phyloP scores from a whole-genome alignment of 2,113 vertebrate species.

The Symphodus melops region DNA sequence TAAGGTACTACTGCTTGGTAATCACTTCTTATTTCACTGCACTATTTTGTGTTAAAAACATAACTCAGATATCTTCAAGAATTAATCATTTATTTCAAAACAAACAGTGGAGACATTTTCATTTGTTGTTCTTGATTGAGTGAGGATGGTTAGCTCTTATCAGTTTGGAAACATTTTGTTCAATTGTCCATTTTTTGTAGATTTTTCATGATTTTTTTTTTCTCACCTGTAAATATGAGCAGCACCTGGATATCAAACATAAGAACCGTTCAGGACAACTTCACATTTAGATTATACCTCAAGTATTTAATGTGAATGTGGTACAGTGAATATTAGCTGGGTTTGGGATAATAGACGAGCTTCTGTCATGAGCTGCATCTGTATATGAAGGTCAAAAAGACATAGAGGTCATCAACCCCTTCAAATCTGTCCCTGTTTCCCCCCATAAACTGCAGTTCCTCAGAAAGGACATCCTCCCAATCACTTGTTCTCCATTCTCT shows the following conservation, averaged over 20 bases:
- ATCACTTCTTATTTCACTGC: background rate
- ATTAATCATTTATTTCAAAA: background rate
- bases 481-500: constrained; percentile 63
- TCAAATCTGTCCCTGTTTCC: constrained; percentile 51
- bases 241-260: constrained; percentile 12
- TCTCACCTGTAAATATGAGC: background rate
- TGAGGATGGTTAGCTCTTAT: background rate
- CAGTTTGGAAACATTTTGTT: too few species aligned
- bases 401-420: constrained; percentile 48
- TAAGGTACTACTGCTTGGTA: background rate
- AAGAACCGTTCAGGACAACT: constrained; percentile 1
- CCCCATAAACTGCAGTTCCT: constrained; percentile 39
- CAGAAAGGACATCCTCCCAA: constrained; percentile 65
- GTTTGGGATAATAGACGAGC: constrained; percentile 12
- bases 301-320: constrained; percentile 16
- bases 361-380: constrained; percentile 10
- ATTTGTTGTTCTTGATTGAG: background rate
- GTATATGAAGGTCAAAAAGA: constrained; percentile 47
- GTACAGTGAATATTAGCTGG: constrained; percentile 13
- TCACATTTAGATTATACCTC: constrained; percentile 29
- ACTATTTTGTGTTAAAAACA: background rate
- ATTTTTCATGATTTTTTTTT: too few species aligned
- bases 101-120: background rate
- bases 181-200: background rate
- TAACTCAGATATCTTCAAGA: background rate